Evolutionary conservation across 1,140 invertebrate species (phyloP), one percentile per base, ranked within the genome.

Genomic region (Zaprionus taronus): DNA sequence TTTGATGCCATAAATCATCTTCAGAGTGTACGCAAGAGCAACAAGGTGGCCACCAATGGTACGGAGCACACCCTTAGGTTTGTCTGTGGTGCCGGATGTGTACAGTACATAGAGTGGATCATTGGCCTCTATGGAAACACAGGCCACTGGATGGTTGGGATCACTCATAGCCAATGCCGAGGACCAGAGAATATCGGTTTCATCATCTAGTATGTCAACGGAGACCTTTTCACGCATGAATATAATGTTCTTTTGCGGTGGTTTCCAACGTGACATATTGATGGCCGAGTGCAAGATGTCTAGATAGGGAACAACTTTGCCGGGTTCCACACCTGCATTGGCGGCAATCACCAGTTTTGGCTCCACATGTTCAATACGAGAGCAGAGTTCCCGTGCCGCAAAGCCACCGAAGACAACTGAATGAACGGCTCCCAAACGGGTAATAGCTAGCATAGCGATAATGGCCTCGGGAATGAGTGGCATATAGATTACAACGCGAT

Each of bases 31-130:
- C 73, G 96, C 95, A 14, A 99, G 92, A 0, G 95, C 95, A 0
- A 96, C 97, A 47, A 98, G 95, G 84, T 99, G 97, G 0, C 97
- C 97, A 1, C 97, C 97, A n/a, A 96, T 95, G 0, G 98, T 96
- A 61, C 98, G 94, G 61, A 97, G 95, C 26, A 98, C 95, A 5
- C 97, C 97, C 93, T 98, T 98, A 0, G 97, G 97, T 53, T 96
- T 94, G 79, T 96, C 97, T 94, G 97, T 98, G 14, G 97, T 98
- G 62, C 98, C 98, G 4, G 98, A 99, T 1, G 98, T 99, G 89
- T 99, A 99, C 0, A 99, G 93, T 70, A 99, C 96, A 83, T 99
- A 99, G 4, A 98, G 93, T 0, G 98, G 97, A 80, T 99, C 96
- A 82, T 97, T 98, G 11, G 98, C 96, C 79, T 97, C 96, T 0